Evolutionary conservation across 2,797 vertebrate genomes (phyloP).

Genomic region (Oophaga sylvatica): DNA sequence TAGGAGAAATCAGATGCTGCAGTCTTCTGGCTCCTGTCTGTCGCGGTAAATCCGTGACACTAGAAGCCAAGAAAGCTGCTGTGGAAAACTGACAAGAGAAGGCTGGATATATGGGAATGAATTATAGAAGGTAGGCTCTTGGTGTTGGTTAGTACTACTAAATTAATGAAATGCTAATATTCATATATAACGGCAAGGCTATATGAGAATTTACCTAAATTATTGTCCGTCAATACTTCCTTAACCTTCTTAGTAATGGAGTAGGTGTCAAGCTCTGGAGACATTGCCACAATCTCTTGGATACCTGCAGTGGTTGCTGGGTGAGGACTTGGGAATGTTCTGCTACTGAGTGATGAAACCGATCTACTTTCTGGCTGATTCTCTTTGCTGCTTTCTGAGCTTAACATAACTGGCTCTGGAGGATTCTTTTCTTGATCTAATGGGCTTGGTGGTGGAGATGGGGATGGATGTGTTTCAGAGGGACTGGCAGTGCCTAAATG

Average conservation of each 20-base stretch:
- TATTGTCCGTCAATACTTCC: slow-evolving; percentile 98
- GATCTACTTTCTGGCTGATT: slow-evolving; percentile 87
- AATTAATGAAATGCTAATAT: background rate
- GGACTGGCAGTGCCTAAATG: slow-evolving; percentile 78
- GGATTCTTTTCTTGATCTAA: slow-evolving; percentile 81
- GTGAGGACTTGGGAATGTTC: slow-evolving; percentile 73
- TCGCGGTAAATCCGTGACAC: too few species aligned
- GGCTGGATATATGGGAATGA: too few species aligned
- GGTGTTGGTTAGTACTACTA: background rate
- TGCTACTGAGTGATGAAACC: slow-evolving; percentile 73
- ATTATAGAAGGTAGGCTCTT: background rate
- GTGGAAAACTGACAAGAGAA: too few species aligned
- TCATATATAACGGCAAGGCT: background rate
- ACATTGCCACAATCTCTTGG: slow-evolving; percentile 97
- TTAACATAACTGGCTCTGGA: slow-evolving; percentile 83
- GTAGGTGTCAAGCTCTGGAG: slow-evolving; percentile 93
- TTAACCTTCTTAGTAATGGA: slow-evolving; percentile 97
- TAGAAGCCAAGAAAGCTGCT: too few species aligned
- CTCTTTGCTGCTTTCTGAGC: slow-evolving; percentile 94
- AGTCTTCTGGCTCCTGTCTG: too few species aligned
- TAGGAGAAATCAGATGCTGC: too few species aligned
- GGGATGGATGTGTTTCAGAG: slow-evolving; percentile 80
- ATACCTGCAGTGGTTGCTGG: slow-evolving; percentile 85
- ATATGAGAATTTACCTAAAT: slow-evolving; percentile 81
- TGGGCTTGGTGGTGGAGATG: slow-evolving; percentile 87